A percentile compares a stretch with the other conserved stretches of the same genome.
These are phyloP conservation scores for Eupeodes latifasciatus DNA, from an alignment of 2,888 invertebrate species.

Conservation along the genomic window DNA sequence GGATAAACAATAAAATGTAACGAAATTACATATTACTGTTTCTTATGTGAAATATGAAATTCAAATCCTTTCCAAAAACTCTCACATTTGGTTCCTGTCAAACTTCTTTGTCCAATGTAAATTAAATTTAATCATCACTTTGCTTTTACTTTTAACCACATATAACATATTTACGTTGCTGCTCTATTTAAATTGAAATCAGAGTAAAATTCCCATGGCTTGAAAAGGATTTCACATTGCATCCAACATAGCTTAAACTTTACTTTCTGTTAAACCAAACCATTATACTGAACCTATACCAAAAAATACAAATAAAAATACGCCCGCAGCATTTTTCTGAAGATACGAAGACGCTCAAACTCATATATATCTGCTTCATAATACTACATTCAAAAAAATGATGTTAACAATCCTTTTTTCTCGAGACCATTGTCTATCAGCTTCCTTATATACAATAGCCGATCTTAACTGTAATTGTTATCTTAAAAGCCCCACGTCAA, in stretches of 20 bases:
- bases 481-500: slow-evolving; percentile 60
- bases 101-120: too few species aligned
- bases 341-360: background rate
- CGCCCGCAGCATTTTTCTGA: slow-evolving; percentile 51
- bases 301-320: slow-evolving; percentile 42
- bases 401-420: slow-evolving; percentile 40
- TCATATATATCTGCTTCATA: background rate
- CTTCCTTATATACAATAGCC: slow-evolving; percentile 57
- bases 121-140: too few species aligned
- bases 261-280: background rate
- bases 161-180: background rate
- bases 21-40: too few species aligned
- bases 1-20: too few species aligned
- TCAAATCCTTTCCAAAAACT: too few species aligned
- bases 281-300: background rate
- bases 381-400: slow-evolving; percentile 19
- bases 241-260: background rate
- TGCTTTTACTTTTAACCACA: background rate
- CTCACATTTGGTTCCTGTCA: too few species aligned
- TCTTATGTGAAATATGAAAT: too few species aligned
- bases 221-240: slow-evolving; percentile 25
- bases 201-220: slow-evolving; percentile 35
- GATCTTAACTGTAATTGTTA: slow-evolving; percentile 58
- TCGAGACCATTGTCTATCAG: slow-evolving; percentile 44
- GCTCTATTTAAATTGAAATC: slow-evolving; percentile 20